Conservation (phyloP, 2,797 vertebrate genomes). For the Peromyscus attwateri region DNA sequence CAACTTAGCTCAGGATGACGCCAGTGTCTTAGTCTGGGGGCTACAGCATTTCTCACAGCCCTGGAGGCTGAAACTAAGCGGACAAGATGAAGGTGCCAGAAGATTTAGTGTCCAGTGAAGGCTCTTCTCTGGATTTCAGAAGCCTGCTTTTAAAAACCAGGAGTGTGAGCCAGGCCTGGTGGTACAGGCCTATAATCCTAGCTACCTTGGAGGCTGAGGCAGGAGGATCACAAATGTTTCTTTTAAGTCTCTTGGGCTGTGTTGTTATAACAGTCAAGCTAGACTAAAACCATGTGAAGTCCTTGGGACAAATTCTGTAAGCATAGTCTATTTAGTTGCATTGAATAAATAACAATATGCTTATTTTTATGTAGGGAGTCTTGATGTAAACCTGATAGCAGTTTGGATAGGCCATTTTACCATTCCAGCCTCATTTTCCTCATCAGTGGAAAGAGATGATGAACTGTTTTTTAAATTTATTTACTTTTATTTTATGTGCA, state of each 20-base stretch:
- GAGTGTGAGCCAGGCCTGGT: background rate
- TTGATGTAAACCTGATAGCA: constrained; percentile 32
- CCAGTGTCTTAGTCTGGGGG: background rate
- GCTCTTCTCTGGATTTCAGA: background rate
- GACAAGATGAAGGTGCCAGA: background rate
- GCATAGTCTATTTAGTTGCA: background rate
- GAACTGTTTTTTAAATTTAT: too few species aligned
- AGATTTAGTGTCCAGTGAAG: background rate
- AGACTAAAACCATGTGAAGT: background rate
- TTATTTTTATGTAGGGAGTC: background rate
- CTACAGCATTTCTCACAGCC: background rate
- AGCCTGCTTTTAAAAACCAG: too few species aligned
- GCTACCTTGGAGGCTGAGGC: background rate
- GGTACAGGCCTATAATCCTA: background rate
- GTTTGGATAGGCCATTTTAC: background rate
- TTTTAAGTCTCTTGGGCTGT: background rate
- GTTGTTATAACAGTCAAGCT: background rate
- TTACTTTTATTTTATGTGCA: too few species aligned
- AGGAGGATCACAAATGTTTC: background rate
- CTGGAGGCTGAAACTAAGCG: background rate
- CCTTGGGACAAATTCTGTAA: constrained; percentile 24
- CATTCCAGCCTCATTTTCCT: constrained; percentile 13
- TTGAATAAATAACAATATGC: background rate
- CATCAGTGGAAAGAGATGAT: background rate
- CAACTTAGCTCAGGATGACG: background rate